phyloP scores from a whole-genome alignment of 1,140 invertebrate genomes.

The Campoletis sonorensis region DNA sequence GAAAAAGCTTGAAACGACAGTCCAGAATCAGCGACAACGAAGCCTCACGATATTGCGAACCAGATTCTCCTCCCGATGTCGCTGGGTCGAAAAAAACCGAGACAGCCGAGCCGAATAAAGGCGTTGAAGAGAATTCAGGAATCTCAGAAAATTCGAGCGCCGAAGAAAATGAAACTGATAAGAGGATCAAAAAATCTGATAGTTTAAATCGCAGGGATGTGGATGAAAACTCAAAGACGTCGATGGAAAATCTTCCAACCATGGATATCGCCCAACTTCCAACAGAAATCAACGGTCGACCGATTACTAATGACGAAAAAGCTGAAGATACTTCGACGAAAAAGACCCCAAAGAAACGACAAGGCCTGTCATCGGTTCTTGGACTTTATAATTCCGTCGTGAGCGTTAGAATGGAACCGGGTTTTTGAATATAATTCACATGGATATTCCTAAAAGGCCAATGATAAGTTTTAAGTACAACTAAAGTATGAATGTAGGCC shows the following conservation, averaged over 20 bases:
- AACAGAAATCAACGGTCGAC: not conserved
- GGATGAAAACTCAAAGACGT: not conserved
- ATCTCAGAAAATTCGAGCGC: slow-evolving; percentile 8
- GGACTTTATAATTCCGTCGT: slow-evolving; percentile 66
- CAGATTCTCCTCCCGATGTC: not conserved
- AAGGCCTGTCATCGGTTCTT: slow-evolving; percentile 64
- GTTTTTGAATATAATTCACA: slow-evolving; percentile 57
- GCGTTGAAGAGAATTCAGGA: not conserved
- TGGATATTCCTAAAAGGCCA: not conserved
- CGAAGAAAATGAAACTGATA: slow-evolving; percentile 16
- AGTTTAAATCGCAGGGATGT: not conserved
- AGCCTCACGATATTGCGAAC: slow-evolving; percentile 43
- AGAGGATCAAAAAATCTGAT: slow-evolving; percentile 34
- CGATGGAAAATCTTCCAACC: not conserved
- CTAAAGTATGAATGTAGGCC: slow-evolving; percentile 9
- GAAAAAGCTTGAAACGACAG: slow-evolving; percentile 64
- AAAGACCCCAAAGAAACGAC: slow-evolving; percentile 58
- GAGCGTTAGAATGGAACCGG: slow-evolving; percentile 70
- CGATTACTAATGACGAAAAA: not conserved
- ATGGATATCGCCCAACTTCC: not conserved
- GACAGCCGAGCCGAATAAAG: not conserved
- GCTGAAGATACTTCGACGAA: slow-evolving; percentile 58
- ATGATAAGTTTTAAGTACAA: not conserved
- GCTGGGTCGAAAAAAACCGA: not conserved
- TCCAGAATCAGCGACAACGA: slow-evolving; percentile 61